Conservation (phyloP, 2,113 vertebrate species). For the Ascaphus truei region DNA sequence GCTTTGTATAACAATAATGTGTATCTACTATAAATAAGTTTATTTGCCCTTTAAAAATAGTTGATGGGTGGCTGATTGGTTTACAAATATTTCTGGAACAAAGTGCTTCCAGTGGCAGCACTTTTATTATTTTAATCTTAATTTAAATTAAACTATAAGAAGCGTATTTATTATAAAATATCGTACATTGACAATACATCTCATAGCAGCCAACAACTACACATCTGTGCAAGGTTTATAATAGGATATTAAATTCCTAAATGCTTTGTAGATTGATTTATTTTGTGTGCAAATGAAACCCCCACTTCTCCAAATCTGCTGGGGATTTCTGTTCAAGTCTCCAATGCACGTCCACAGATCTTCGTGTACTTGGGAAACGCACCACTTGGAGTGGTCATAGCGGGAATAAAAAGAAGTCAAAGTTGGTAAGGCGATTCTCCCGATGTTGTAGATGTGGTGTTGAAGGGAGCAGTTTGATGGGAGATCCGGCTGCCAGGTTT, state of each 20-base stretch:
- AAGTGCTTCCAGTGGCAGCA: too few species aligned
- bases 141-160: too few species aligned
- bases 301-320: slow-evolving; percentile 77
- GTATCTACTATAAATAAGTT: too few species aligned
- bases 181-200: too few species aligned
- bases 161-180: too few species aligned
- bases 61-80: too few species aligned
- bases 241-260: slow-evolving; percentile 60
- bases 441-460: slow-evolving; percentile 79
- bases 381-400: slow-evolving; percentile 90
- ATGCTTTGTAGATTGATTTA: slow-evolving; percentile 69
- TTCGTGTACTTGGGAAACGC: slow-evolving; percentile 60
- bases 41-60: too few species aligned
- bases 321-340: slow-evolving; percentile 76
- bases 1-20: too few species aligned
- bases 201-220: background rate
- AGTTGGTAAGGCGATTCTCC: slow-evolving; percentile 53
- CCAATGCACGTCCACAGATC: slow-evolving; percentile 79
- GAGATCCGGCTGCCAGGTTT: slow-evolving; percentile 81
- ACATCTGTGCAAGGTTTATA: slow-evolving; percentile 63
- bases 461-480: slow-evolving; percentile 87
- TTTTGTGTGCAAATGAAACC: slow-evolving; percentile 81
- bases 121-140: too few species aligned
- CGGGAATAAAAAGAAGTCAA: slow-evolving; percentile 64
- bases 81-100: too few species aligned